Evolutionary conservation across 2,797 vertebrate species (phyloP).

Genomic region (Remorina albescens): DNA sequence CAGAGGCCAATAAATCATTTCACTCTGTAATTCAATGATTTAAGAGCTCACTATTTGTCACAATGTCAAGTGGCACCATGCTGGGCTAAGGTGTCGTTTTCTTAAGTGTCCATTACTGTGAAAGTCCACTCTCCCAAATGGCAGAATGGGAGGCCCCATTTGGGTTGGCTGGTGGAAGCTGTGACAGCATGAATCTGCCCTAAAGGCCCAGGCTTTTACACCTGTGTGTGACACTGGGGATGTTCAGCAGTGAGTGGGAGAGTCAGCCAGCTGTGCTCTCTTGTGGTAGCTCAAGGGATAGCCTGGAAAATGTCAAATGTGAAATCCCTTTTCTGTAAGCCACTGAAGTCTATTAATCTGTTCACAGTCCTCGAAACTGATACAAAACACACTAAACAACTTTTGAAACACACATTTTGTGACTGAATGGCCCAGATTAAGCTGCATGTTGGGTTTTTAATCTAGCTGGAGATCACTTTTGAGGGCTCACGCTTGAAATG

Average conservation of each 20-base stretch:
- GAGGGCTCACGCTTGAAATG: constrained; percentile 29
- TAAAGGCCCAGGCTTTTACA: constrained; percentile 74
- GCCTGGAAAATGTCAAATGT: constrained; percentile 62
- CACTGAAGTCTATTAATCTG: constrained; percentile 46
- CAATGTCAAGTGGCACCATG: constrained; percentile 80
- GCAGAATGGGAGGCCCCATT: constrained; percentile 81
- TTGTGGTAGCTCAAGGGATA: constrained; percentile 76
- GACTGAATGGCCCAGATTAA: constrained; percentile 46
- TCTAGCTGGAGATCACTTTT: constrained; percentile 43
- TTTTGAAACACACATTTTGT: constrained; percentile 56
- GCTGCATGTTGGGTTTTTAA: constrained; percentile 23
- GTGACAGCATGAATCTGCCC: constrained; percentile 70
- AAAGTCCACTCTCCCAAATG: constrained; percentile 86
- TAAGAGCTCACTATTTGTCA: constrained; percentile 81
- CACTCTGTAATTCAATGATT: constrained; percentile 78
- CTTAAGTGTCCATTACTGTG: constrained; percentile 83
- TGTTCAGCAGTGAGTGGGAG: constrained; percentile 63
- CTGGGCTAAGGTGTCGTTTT: constrained; percentile 82
- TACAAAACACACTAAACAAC: constrained; percentile 51
- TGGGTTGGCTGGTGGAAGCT: constrained; percentile 68
- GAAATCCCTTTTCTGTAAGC: constrained; percentile 48
- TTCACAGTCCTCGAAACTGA: constrained; percentile 54
- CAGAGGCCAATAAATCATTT: constrained; percentile 82
- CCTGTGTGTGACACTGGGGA: constrained; percentile 79
- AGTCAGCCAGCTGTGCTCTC: constrained; percentile 81